These are phyloP conservation scores for Orcinus orca DNA, from an alignment of 2,113 vertebrate genomes.

Conservation along the genomic window DNA sequence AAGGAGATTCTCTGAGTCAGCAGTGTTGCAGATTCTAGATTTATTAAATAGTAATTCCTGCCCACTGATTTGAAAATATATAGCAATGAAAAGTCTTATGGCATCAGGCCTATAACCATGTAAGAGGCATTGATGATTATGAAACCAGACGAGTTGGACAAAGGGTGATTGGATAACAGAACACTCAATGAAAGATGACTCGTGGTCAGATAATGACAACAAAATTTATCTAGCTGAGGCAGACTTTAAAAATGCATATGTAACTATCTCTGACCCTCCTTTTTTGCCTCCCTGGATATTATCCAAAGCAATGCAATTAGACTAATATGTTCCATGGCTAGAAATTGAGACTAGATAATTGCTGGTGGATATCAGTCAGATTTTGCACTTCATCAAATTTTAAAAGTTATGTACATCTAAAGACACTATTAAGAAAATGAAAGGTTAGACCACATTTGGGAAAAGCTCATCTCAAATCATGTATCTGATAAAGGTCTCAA, in stretches of 20 bases:
- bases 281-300: constrained; percentile 14
- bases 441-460: background rate
- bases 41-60: background rate
- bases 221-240: background rate
- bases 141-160: background rate
- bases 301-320: constrained; percentile 32
- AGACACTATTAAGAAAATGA: constrained; percentile 27
- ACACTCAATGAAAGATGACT: background rate
- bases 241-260: background rate
- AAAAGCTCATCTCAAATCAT: background rate
- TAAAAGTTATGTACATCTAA: background rate
- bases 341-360: constrained; percentile 5
- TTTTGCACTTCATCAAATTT: constrained; percentile 6
- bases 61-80: constrained; percentile 35
- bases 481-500: background rate
- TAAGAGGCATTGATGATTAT: background rate
- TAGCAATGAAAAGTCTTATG: constrained; percentile 16
- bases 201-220: background rate
- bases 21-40: background rate
- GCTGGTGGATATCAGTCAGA: background rate
- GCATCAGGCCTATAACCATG: background rate
- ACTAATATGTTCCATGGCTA: background rate
- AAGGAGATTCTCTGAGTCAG: background rate
- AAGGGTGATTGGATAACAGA: background rate
- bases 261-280: background rate